These are phyloP conservation scores for Drosophila mauritiana DNA, from an alignment of 1,140 invertebrate species.

Conservation along the genomic window DNA sequence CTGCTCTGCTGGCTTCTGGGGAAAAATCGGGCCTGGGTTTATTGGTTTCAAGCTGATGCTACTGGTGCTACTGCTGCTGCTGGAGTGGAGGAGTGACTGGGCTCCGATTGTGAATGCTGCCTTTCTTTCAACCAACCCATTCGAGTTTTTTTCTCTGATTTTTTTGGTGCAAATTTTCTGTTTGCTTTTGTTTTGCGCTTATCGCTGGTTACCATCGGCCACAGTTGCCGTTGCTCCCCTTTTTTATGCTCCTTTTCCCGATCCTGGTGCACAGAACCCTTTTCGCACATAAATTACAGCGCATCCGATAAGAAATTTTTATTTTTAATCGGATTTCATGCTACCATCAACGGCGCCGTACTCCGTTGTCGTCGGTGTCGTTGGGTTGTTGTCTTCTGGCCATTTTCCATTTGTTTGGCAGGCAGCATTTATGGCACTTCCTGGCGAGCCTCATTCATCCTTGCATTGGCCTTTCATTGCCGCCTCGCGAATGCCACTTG, in stretches of 20 bases:
- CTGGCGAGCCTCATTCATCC: constrained; percentile 61
- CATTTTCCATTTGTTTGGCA: constrained; percentile 61
- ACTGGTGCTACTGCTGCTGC: constrained; percentile 9
- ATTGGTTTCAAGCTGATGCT: constrained; percentile 56
- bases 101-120: constrained; percentile 50
- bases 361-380: constrained; percentile 33
- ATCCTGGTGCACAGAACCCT: constrained; percentile 71
- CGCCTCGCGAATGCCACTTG: constrained; percentile 62
- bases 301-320: constrained; percentile 84
- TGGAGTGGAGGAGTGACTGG: constrained; percentile 34
- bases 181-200: constrained; percentile 80
- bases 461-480: constrained; percentile 50
- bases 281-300: constrained; percentile 84
- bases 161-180: constrained; percentile 66
- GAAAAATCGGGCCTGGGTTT: constrained; percentile 34
- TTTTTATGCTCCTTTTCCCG: not conserved
- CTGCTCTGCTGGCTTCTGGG: constrained; percentile 46
- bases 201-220: constrained; percentile 80
- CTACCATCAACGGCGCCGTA: constrained; percentile 68
- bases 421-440: constrained; percentile 79
- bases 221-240: constrained; percentile 61
- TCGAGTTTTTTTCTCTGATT: constrained; percentile 14
- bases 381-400: constrained; percentile 48
- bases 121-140: constrained; percentile 18
- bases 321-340: constrained; percentile 85